Evolutionary conservation across 2,113 vertebrate genomes (phyloP).

Genomic region (Tapirus terrestris): DNA sequence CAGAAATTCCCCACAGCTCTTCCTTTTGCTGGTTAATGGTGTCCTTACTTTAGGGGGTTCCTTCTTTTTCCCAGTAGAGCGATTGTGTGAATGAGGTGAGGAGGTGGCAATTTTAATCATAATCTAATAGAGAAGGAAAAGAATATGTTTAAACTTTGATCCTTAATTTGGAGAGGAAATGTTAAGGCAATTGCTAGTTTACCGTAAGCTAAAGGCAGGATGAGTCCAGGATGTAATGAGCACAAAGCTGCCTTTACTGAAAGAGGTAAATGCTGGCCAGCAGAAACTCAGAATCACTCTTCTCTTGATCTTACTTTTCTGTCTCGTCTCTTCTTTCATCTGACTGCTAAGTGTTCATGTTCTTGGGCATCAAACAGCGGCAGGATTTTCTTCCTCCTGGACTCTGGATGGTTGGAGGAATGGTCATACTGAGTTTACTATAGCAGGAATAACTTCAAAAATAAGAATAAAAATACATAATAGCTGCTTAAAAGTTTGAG

Average conservation of each 20-base stretch:
- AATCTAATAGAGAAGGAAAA: constrained; percentile 63
- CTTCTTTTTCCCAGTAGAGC: not conserved
- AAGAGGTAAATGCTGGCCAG: constrained; percentile 62
- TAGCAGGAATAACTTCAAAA: constrained; percentile 69
- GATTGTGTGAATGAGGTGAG: constrained; percentile 59
- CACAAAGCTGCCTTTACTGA: constrained; percentile 59
- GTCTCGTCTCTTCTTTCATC: constrained; percentile 69
- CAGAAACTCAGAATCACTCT: constrained; percentile 41
- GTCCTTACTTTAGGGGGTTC: not conserved
- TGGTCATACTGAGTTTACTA: constrained; percentile 41
- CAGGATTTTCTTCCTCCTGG: constrained; percentile 61
- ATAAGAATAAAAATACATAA: not conserved
- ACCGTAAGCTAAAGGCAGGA: constrained; percentile 61
- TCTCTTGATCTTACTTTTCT: constrained; percentile 64
- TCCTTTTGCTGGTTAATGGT: constrained; percentile 45
- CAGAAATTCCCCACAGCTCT: not conserved
- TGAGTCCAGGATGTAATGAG: constrained; percentile 36
- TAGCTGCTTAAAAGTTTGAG: constrained; percentile 18
- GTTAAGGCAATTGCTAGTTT: constrained; percentile 65
- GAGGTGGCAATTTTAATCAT: constrained; percentile 69
- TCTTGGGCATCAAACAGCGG: constrained; percentile 67
- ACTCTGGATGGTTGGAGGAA: constrained; percentile 28
- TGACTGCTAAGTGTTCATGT: constrained; percentile 64
- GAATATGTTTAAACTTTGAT: constrained; percentile 72
- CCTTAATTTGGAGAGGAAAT: constrained; percentile 65